Conservation (phyloP, 2,888 invertebrate species). For the Hirtodrosophila histrioides region DNA sequence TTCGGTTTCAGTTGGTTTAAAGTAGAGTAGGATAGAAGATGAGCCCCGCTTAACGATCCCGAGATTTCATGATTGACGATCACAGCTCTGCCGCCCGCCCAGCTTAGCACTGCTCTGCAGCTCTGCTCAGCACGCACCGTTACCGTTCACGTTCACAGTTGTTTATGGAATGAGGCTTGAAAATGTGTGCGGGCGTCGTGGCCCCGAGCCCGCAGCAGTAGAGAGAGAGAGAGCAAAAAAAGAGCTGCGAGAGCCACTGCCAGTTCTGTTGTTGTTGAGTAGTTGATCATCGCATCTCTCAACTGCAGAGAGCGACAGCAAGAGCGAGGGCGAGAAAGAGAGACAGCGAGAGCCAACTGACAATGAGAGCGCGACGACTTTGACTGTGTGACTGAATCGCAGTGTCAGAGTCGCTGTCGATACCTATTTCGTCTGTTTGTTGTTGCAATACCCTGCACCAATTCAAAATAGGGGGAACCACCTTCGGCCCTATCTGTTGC, state of each 20-base stretch:
- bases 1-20: slow-evolving; percentile 16
- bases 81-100: too few species aligned
- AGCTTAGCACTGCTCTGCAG: slow-evolving; percentile 12
- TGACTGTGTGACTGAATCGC: slow-evolving; percentile 29
- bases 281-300: slow-evolving; percentile 13
- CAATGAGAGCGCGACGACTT: slow-evolving; percentile 48
- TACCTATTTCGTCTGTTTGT: slow-evolving; percentile 16
- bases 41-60: slow-evolving; percentile 45
- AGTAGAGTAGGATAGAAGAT: slow-evolving; percentile 17
- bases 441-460: not conserved
- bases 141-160: slow-evolving; percentile 78
- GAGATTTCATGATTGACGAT: slow-evolving; percentile 17
- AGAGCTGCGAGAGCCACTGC: slow-evolving; percentile 21
- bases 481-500: too few species aligned
- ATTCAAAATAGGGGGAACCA: too few species aligned
- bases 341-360: slow-evolving; percentile 9
- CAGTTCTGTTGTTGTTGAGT: slow-evolving; percentile 23
- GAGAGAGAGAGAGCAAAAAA: slow-evolving; percentile 7
- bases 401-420: slow-evolving; percentile 27
- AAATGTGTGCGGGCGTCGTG: slow-evolving; percentile 60
- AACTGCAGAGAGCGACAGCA: slow-evolving; percentile 1
- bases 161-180: slow-evolving; percentile 71
- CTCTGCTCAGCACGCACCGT: slow-evolving; percentile 61
- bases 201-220: slow-evolving; percentile 43
- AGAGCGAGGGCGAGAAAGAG: not conserved